phyloP scores from a whole-genome alignment of 2,113 vertebrate species.

The Girardinichthys multiradiatus region DNA sequence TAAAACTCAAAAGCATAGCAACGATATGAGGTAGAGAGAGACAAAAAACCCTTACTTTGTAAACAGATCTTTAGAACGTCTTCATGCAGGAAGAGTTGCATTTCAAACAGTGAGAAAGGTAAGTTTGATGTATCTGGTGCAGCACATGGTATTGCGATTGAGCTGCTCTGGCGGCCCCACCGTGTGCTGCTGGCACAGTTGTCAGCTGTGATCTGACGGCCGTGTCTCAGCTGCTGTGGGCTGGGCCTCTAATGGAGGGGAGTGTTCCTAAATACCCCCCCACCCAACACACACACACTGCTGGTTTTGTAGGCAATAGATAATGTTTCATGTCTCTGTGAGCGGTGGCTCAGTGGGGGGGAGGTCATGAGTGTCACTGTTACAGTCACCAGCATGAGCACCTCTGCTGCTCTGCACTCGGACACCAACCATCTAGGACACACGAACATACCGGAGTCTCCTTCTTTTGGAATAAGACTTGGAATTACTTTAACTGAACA shows the following conservation, averaged over 20 bases:
- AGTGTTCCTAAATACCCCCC: constrained; percentile 67
- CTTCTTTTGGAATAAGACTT: constrained; percentile 28
- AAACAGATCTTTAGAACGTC: no score
- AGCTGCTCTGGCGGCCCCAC: constrained; percentile 43
- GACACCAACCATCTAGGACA: constrained; percentile 36
- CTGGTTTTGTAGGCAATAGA: constrained; percentile 64
- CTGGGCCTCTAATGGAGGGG: constrained; percentile 68
- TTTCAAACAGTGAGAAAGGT: neutral
- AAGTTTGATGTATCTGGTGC: constrained; percentile 1
- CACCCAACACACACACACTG: constrained; percentile 68
- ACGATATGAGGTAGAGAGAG: neutral
- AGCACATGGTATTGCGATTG: constrained; percentile 19
- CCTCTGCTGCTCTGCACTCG: constrained; percentile 55
- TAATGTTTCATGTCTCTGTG: constrained; percentile 67
- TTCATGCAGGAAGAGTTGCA: neutral
- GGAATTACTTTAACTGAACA: constrained; percentile 39
- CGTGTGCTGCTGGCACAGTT: constrained; percentile 77
- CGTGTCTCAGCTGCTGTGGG: constrained; percentile 91
- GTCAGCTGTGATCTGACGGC: constrained; percentile 80
- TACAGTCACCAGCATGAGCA: constrained; percentile 49
- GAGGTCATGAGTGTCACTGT: neutral
- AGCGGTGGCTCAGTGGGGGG: constrained; percentile 19
- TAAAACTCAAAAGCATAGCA: neutral
- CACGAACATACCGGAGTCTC: constrained; percentile 16
- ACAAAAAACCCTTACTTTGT: neutral